Evolutionary conservation across 2,888 invertebrate genomes (phyloP).

Genomic region (Amblyjoppa fuscipennis): DNA sequence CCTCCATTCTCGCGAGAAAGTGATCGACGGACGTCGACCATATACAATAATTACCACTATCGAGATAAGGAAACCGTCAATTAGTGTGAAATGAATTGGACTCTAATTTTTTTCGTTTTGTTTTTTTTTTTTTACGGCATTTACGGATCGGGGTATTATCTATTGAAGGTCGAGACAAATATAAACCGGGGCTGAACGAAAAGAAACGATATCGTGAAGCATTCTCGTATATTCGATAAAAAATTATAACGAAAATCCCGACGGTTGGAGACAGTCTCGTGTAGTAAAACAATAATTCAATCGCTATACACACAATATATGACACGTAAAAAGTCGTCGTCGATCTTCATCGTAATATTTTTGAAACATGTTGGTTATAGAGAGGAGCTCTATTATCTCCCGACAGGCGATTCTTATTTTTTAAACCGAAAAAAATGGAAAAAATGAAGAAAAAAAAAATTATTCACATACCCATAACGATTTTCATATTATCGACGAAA

Average conservation of each 20-base stretch:
- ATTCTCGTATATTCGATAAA: conserved; percentile 27
- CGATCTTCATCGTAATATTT: conserved; percentile 27
- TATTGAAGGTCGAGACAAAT: neutral
- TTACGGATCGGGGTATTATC: neutral
- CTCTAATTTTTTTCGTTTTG: neutral
- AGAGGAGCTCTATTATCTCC: neutral
- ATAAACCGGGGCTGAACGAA: neutral
- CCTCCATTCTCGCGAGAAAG: conserved; percentile 35
- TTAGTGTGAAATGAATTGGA: conserved; percentile 21
- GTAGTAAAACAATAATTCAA: conserved; percentile 53
- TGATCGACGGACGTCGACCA: conserved; percentile 29
- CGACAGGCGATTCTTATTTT: neutral
- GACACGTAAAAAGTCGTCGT: conserved; percentile 36
- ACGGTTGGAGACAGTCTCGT: conserved; percentile 40
- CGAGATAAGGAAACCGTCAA: conserved; percentile 46
- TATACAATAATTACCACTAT: conserved; percentile 26
- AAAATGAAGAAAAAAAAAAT: conserved; percentile 19
- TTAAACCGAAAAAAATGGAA: neutral
- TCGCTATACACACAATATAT: conserved; percentile 45
- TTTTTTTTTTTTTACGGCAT: neutral
- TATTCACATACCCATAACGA: conserved; percentile 38
- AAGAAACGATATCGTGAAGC: conserved; percentile 2
- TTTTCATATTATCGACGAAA: conserved; percentile 41
- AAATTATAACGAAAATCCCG: conserved; percentile 37
- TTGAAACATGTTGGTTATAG: conserved; percentile 25